phyloP scores from a whole-genome alignment of 1,140 invertebrate genomes.

The Lamellibrachia luymesi region DNA sequence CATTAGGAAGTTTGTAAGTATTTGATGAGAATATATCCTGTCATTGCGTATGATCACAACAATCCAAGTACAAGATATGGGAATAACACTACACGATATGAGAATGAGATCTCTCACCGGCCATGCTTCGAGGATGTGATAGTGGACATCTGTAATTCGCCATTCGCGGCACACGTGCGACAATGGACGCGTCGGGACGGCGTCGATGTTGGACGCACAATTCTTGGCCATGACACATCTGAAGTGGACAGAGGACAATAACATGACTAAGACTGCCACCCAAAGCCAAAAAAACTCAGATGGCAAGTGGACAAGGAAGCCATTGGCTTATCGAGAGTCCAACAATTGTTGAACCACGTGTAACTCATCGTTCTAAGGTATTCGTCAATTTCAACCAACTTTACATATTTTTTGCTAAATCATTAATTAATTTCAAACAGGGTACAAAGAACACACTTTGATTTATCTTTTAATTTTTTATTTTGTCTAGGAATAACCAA shows the following conservation, averaged over 20 bases:
- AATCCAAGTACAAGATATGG: background rate
- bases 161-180: constrained; percentile 72
- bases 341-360: background rate
- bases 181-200: constrained; percentile 73
- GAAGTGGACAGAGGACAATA: constrained; percentile 5
- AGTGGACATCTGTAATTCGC: constrained; percentile 73
- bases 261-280: background rate
- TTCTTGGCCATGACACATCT: constrained; percentile 71
- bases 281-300: background rate
- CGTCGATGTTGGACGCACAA: constrained; percentile 69
- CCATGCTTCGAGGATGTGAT: constrained; percentile 60
- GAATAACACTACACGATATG: background rate
- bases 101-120: background rate
- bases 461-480: no score
- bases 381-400: no score
- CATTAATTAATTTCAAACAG: no score
- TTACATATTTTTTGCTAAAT: no score
- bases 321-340: no score
- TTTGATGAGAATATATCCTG: background rate
- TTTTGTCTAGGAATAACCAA: no score
- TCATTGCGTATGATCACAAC: background rate
- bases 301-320: no score
- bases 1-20: background rate
- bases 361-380: no score
- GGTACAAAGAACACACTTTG: no score